Percentiles rank a stretch among this genome's conserved stretches.
Evolutionary conservation across 2,113 vertebrate species (phyloP).

Genomic region (pig (Sus scrofa)): DNA sequence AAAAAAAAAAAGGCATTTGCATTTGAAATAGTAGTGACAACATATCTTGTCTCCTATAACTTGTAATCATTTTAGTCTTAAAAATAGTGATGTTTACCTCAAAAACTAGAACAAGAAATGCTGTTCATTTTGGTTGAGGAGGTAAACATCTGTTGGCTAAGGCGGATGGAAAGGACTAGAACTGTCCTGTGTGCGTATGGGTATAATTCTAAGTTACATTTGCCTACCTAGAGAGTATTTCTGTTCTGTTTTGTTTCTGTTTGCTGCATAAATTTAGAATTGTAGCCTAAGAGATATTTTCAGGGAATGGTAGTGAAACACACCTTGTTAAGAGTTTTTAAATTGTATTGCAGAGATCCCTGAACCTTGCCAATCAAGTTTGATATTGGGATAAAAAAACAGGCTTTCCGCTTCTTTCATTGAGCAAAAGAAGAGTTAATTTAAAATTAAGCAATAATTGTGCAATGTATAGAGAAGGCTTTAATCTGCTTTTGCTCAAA

Average conservation of each 20-base stretch:
- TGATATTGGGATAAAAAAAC: neutral
- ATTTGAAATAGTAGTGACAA: constrained; percentile 46
- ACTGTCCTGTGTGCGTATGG: neutral
- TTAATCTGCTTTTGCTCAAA: constrained; percentile 54
- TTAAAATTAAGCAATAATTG: constrained; percentile 69
- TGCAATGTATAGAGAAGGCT: constrained; percentile 81
- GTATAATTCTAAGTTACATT: neutral
- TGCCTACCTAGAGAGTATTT: neutral
- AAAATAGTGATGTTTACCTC: neutral
- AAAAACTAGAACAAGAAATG: neutral
- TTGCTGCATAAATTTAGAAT: constrained; percentile 26
- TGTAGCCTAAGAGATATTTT: neutral
- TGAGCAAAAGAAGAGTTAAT: neutral
- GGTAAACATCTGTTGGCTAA: neutral
- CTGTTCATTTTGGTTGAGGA: neutral
- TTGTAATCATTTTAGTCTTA: neutral
- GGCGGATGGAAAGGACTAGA: neutral
- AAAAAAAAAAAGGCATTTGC: neutral
- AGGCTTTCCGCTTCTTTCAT: neutral
- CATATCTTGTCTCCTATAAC: neutral
- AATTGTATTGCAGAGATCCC: neutral
- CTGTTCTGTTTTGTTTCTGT: constrained; percentile 27
- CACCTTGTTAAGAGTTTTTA: neutral
- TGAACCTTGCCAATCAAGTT: neutral
- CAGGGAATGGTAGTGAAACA: neutral